Conservation (phyloP, 1,140 invertebrate genomes). For the Battus philenor region DNA sequence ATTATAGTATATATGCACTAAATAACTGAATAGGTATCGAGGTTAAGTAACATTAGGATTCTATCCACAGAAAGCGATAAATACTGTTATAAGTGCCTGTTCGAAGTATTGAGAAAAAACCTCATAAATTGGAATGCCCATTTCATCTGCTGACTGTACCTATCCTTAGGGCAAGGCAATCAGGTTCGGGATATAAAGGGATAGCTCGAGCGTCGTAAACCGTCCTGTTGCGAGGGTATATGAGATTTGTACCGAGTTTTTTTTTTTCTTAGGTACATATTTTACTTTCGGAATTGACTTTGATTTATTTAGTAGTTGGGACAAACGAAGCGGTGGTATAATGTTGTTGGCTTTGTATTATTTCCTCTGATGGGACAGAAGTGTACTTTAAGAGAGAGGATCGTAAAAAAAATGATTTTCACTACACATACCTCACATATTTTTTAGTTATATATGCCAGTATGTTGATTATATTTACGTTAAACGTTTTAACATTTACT, state of each 20-base stretch:
- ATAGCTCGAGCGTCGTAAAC: conserved; percentile 50
- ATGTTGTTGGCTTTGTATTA: too few species aligned
- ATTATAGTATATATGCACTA: too few species aligned
- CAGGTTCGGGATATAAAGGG: conserved; percentile 61
- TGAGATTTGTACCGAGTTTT: conserved; percentile 50
- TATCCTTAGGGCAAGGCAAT: conserved; percentile 43
- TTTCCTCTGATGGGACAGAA: too few species aligned
- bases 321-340: too few species aligned
- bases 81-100: conserved; percentile 23
- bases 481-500: too few species aligned
- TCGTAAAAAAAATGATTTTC: too few species aligned
- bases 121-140: conserved; percentile 35
- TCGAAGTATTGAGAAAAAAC: conserved; percentile 20
- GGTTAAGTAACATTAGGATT: too few species aligned
- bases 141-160: conserved; percentile 49
- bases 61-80: conserved; percentile 19
- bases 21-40: too few species aligned
- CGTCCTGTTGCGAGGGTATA: conserved; percentile 56
- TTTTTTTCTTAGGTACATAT: conserved; percentile 22
- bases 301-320: conserved; percentile 12
- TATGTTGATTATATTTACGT: too few species aligned
- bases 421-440: too few species aligned
- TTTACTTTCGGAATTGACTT: conserved; percentile 7
- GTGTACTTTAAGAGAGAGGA: too few species aligned
- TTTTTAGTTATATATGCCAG: too few species aligned